Evolutionary conservation across 2,888 invertebrate species (phyloP).

Genomic region (Cantharis nigra): DNA sequence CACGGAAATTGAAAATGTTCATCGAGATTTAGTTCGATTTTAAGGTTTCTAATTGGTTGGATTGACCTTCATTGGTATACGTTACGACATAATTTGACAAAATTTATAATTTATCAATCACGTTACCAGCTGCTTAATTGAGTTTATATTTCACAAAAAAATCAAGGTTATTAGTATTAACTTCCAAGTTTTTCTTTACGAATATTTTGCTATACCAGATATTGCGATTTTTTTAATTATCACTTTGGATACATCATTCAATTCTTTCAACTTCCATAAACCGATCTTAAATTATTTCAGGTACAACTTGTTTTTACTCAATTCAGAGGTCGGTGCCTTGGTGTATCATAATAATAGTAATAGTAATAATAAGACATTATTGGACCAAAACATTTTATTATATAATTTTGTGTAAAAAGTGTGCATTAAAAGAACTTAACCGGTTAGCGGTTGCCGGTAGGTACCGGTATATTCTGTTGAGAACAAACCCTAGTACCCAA

Average conservation of each 20-base stretch:
- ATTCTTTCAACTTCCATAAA: neutral
- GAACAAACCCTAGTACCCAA: too few species aligned
- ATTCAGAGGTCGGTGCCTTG: too few species aligned
- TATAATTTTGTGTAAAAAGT: too few species aligned
- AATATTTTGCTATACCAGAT: neutral
- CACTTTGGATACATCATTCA: neutral
- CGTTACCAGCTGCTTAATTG: neutral
- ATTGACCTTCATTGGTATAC: neutral
- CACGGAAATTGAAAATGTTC: neutral
- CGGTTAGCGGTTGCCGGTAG: too few species aligned
- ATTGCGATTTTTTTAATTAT: neutral
- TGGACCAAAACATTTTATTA: too few species aligned
- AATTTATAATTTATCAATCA: neutral
- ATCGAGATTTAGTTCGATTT: neutral
- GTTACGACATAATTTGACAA: neutral
- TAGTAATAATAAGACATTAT: too few species aligned
- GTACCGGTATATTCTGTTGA: too few species aligned
- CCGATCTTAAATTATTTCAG: too few species aligned
- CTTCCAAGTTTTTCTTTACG: neutral
- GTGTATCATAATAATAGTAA: too few species aligned
- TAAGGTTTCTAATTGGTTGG: neutral
- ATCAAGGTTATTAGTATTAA: neutral
- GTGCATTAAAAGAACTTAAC: too few species aligned
- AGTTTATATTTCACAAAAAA: neutral
- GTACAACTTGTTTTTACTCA: too few species aligned